Evolutionary conservation across 2,113 vertebrate genomes (phyloP).

Genomic region (Ptychochromis oligacanthus): DNA sequence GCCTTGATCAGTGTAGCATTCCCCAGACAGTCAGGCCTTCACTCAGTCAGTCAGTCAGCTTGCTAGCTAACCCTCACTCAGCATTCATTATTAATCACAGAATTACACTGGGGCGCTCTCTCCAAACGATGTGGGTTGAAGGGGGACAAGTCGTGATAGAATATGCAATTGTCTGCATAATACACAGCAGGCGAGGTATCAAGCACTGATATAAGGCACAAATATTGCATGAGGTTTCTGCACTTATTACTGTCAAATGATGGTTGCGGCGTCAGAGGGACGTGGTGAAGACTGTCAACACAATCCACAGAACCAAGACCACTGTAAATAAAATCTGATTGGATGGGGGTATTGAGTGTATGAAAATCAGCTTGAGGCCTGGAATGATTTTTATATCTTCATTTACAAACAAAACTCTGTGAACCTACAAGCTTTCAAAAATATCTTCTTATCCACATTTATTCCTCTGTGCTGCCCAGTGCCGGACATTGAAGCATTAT

Average conservation of each 20-base stretch:
- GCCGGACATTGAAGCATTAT: neutral
- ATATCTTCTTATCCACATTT: neutral
- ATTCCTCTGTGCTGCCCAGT: neutral
- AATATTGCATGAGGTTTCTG: constrained; percentile 51
- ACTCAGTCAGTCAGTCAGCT: constrained; percentile 38
- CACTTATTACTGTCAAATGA: constrained; percentile 26
- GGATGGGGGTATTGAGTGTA: constrained; percentile 2
- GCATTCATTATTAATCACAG: constrained; percentile 73
- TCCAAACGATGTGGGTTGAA: constrained; percentile 36
- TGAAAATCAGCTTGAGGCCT: neutral
- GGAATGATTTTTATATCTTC: neutral
- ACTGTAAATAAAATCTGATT: constrained; percentile 27
- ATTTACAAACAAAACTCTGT: neutral
- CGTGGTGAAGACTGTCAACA: neutral
- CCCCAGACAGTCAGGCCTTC: constrained; percentile 45
- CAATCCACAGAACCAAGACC: neutral
- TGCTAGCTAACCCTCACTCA: constrained; percentile 33
- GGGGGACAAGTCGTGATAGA: constrained; percentile 51
- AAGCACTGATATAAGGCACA: constrained; percentile 18
- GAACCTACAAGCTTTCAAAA: neutral
- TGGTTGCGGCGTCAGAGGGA: neutral
- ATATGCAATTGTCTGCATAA: constrained; percentile 66
- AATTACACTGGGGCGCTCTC: constrained; percentile 46
- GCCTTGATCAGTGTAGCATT: constrained; percentile 53
- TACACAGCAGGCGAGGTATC: constrained; percentile 44